phyloP scores from a whole-genome alignment of 2,113 vertebrate species.

The Suricata suricatta region DNA sequence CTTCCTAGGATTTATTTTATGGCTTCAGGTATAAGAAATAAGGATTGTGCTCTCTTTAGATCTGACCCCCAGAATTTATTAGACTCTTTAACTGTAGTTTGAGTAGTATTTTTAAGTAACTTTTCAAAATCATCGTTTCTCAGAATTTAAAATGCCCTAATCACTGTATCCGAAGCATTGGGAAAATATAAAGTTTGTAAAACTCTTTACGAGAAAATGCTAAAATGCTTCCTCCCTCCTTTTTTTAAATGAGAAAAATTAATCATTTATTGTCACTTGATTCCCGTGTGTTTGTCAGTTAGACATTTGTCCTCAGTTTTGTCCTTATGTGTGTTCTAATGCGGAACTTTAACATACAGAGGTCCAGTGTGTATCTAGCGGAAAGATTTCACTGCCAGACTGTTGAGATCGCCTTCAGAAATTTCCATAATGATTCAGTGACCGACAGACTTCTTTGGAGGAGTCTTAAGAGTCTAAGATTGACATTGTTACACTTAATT shows the following conservation, averaged over 20 bases:
- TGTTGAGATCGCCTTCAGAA: not conserved
- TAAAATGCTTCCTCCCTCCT: not conserved
- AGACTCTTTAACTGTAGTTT: not conserved
- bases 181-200: not conserved
- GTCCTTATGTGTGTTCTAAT: slow-evolving; percentile 19
- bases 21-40: slow-evolving; percentile 23
- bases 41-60: not conserved
- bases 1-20: not conserved
- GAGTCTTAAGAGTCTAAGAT: not conserved
- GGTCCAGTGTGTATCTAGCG: slow-evolving; percentile 2
- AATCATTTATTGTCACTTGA: not conserved
- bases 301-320: slow-evolving; percentile 33
- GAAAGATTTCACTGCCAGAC: not conserved
- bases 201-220: not conserved
- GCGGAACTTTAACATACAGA: not conserved
- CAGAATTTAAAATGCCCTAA: slow-evolving; percentile 48
- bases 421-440: not conserved
- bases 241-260: not conserved
- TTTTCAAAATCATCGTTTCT: slow-evolving; percentile 13
- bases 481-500: not conserved
- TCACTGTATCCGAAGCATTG: not conserved
- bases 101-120: slow-evolving; percentile 3
- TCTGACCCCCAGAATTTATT: not conserved
- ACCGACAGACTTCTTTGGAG: not conserved
- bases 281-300: not conserved